phyloP scores from a whole-genome alignment of 2,888 invertebrate genomes.

The Sesia bembeciformis region DNA sequence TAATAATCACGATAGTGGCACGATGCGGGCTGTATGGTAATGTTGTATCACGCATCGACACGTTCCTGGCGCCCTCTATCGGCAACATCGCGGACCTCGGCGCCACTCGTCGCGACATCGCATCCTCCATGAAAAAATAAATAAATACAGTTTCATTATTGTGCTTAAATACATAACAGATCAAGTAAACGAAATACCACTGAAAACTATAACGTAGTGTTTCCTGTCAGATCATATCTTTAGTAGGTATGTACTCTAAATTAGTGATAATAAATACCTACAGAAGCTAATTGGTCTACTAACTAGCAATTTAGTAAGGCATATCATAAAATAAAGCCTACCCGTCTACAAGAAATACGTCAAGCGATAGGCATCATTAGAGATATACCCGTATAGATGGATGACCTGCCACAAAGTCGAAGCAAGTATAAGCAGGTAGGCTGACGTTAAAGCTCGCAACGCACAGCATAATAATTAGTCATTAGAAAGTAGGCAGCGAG shows the following conservation, averaged over 20 bases:
- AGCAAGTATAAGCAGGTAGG: conserved; percentile 44
- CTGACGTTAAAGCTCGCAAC: conserved; percentile 67
- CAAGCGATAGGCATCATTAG: not conserved
- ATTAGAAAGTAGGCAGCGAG: conserved; percentile 71
- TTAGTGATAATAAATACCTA: no score
- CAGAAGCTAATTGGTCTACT: no score
- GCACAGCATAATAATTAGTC: conserved; percentile 75
- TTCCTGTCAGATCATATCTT: no score
- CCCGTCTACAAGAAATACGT: not conserved
- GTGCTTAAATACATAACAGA: no score
- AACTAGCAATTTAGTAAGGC: no score
- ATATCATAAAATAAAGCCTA: no score
- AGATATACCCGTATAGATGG: conserved; percentile 18
- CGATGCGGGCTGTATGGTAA: conserved; percentile 54
- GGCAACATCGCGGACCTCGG: conserved; percentile 36
- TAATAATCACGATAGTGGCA: no score
- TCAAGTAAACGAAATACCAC: no score
- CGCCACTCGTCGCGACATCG: conserved; percentile 7
- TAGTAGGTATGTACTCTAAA: no score
- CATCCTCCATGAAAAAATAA: not conserved
- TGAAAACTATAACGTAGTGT: no score
- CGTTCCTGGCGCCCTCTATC: conserved; percentile 45
- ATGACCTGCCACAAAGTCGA: conserved; percentile 43
- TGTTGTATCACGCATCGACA: conserved; percentile 56
- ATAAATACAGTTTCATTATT: no score